Percentiles rank a stretch among this genome's conserved stretches.
Conservation (phyloP, 2,888 invertebrate genomes). For the Acanthopleura granulata region DNA sequence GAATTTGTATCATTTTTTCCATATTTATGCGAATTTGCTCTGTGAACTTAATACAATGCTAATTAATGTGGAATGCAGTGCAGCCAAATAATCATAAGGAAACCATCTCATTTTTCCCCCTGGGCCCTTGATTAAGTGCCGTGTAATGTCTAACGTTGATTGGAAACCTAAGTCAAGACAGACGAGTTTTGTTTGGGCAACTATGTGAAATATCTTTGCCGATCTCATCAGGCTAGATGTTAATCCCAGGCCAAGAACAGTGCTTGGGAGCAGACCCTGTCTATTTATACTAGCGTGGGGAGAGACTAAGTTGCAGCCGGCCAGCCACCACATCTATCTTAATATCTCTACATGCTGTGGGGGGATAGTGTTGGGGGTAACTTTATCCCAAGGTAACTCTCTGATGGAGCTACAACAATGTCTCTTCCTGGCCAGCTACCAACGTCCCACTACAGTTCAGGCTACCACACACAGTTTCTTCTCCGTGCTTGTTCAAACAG, state of each 20-base stretch:
- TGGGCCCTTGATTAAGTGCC: background rate
- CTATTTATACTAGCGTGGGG: background rate
- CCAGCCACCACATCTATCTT: background rate
- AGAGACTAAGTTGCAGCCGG: background rate
- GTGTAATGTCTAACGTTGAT: background rate
- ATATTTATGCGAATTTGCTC: slow-evolving; percentile 1
- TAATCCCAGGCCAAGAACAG: background rate
- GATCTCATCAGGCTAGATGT: background rate
- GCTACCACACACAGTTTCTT: background rate
- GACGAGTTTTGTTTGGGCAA: background rate
- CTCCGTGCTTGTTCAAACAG: no score
- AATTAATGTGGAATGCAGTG: slow-evolving; percentile 2
- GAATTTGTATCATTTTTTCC: background rate
- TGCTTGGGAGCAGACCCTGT: background rate
- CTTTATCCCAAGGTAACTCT: background rate
- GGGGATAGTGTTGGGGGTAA: background rate
- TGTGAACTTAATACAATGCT: background rate
- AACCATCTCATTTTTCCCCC: background rate
- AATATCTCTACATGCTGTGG: background rate
- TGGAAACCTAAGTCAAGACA: slow-evolving; percentile 1
- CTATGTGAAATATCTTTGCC: background rate
- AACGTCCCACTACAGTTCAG: background rate
- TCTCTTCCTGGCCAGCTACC: background rate
- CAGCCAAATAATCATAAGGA: background rate
- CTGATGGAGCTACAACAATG: background rate